Conservation (phyloP, 2,888 invertebrate species). For the Drosophila limbata region DNA sequence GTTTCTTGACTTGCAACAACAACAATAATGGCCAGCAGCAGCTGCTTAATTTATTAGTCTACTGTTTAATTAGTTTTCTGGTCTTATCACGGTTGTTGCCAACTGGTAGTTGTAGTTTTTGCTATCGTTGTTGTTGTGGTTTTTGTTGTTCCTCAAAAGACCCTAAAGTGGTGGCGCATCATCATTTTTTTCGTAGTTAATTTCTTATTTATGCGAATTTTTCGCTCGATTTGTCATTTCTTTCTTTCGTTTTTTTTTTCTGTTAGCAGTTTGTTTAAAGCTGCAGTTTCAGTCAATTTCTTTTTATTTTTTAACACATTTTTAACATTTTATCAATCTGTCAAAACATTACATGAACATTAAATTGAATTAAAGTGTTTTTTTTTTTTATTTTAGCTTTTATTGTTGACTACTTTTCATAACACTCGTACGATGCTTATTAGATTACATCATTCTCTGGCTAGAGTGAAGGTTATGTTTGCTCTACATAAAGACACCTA, state of each 20-base stretch:
- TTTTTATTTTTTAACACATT: constrained; percentile 14
- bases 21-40: constrained; percentile 51
- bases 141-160: constrained; percentile 4
- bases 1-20: constrained; percentile 63
- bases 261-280: background rate
- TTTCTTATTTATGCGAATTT: constrained; percentile 48
- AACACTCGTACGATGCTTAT: constrained; percentile 6
- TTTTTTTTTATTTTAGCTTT: background rate
- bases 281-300: constrained; percentile 26
- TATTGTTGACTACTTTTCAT: constrained; percentile 22
- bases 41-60: constrained; percentile 76
- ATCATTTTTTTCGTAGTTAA: constrained; percentile 38
- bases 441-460: constrained; percentile 22
- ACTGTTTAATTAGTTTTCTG: constrained; percentile 70
- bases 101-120: constrained; percentile 22
- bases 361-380: constrained; percentile 15
- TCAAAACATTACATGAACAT: constrained; percentile 28
- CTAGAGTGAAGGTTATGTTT: constrained; percentile 18
- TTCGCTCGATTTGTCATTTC: constrained; percentile 38
- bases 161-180: constrained; percentile 1
- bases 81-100: constrained; percentile 40
- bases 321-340: constrained; percentile 17
- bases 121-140: constrained; percentile 4
- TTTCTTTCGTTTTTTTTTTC: constrained; percentile 4
- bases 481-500: background rate